Evolutionary conservation across 1,140 invertebrate genomes (phyloP), one percentile per base, ranked within the genome.

Genomic region (Drosophila subobscura): DNA sequence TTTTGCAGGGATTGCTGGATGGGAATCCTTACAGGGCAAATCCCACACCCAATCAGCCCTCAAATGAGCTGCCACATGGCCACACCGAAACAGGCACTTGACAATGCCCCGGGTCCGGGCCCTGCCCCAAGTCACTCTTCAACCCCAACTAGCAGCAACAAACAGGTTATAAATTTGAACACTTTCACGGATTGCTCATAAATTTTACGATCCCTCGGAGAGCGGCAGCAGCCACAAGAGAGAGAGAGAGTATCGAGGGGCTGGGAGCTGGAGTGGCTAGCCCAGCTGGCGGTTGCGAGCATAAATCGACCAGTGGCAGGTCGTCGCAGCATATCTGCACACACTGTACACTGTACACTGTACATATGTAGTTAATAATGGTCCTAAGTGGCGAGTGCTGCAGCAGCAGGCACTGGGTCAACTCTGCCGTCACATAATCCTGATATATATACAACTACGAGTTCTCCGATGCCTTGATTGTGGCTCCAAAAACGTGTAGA

Each of bases 111-210:
- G 29, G 44, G n/a, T 16, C 37, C 20, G 23, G 14, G 52, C 42
- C 54, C 42, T 45, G 46, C 42, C 53, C 27, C 12, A n/a, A 5
- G 2, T 3, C 8, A 49, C 52, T 53, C 42, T 53, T 29, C 42
- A 50, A 23, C 14, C 22, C 16, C 54, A 41, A 41, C 41, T 55
- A 55, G 20, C 12, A 65, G 29, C 47, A 22, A 37, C 58, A 51
- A 70, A 64, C 50, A 10, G 66, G 68, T 54, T 50, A 75, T 44
- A 71, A 45, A 72, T 72, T 72, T 78, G 58, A 73, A 73, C 70
- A 70, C 70, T 64, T 73, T 79, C 60, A 61, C 70, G 58, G 58
- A 74, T 61, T 73, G 77, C 76, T 79, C 70, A 79, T 74, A 79
- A 70, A 79, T 79, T 79, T 79, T 46, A 79, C 60, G 70, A 79